phyloP scores from a whole-genome alignment of 2,888 invertebrate species.

The Gymnoscelis rufifasciata region DNA sequence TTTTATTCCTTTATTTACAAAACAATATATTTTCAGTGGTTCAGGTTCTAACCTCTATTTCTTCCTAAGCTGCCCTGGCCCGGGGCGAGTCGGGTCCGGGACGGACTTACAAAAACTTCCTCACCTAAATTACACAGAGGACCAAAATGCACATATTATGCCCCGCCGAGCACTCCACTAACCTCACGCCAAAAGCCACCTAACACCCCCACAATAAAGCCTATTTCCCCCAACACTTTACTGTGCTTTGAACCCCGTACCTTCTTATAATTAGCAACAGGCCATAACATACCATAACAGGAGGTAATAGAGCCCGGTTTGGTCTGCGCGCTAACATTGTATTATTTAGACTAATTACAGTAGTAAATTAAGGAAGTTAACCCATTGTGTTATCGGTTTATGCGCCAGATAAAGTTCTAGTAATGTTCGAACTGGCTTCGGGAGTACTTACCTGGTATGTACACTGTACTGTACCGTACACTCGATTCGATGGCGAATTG shows the following conservation, averaged over 20 bases:
- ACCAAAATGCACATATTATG: slow-evolving; percentile 41
- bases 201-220: background rate
- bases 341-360: slow-evolving; percentile 39
- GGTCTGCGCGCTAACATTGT: slow-evolving; percentile 15
- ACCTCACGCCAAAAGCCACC: slow-evolving; percentile 5
- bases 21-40: too few species aligned
- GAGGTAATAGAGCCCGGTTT: slow-evolving; percentile 5
- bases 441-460: background rate
- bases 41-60: too few species aligned
- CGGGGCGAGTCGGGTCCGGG: slow-evolving; percentile 18
- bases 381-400: slow-evolving; percentile 35
- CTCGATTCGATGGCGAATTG: too few species aligned
- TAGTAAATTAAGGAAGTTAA: slow-evolving; percentile 42
- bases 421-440: slow-evolving; percentile 14
- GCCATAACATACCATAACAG: slow-evolving; percentile 5
- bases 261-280: slow-evolving; percentile 5
- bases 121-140: slow-evolving; percentile 33
- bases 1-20: too few species aligned
- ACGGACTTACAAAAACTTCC: slow-evolving; percentile 41
- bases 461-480: too few species aligned
- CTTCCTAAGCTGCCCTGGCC: too few species aligned
- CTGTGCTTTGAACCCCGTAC: slow-evolving; percentile 13
- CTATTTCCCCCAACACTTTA: slow-evolving; percentile 1
- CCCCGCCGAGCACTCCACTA: slow-evolving; percentile 23
- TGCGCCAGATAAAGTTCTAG: slow-evolving; percentile 32